phyloP scores from a whole-genome alignment of 1,140 invertebrate species.

The Drosophila nigromelanica region DNA sequence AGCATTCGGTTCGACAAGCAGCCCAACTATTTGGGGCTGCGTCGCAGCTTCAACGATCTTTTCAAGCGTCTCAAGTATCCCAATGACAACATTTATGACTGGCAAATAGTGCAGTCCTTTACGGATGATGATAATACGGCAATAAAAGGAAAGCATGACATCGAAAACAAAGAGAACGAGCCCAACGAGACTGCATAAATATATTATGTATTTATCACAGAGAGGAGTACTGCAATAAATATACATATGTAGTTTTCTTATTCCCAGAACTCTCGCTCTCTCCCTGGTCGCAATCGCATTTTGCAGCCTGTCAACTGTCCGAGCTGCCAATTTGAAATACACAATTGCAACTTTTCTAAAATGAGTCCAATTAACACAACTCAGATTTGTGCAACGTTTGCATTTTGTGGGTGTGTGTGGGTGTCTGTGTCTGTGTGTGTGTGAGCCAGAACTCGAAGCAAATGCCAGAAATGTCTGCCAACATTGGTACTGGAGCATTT shows the following conservation, averaged over 20 bases:
- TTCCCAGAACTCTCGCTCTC: neutral
- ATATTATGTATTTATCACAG: neutral
- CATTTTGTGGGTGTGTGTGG: slow-evolving; percentile 39
- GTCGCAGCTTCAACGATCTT: slow-evolving; percentile 94
- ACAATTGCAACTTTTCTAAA: slow-evolving; percentile 73
- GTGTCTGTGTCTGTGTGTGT: slow-evolving; percentile 12
- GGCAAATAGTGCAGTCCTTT: slow-evolving; percentile 94
- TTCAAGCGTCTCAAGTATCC: slow-evolving; percentile 98
- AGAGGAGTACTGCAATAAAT: slow-evolving; percentile 1
- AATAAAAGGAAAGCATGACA: neutral
- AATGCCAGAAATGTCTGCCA: slow-evolving; percentile 67
- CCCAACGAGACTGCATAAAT: neutral
- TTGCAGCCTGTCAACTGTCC: slow-evolving; percentile 44
- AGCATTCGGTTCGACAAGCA: slow-evolving; percentile 95
- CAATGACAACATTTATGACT: slow-evolving; percentile 99
- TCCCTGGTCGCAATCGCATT: slow-evolving; percentile 28
- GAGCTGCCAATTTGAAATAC: slow-evolving; percentile 72
- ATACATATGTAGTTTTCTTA: neutral
- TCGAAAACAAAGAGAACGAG: slow-evolving; percentile 86
- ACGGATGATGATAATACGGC: neutral
- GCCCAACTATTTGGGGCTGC: slow-evolving; percentile 97
- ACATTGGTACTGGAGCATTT: slow-evolving; percentile 46
- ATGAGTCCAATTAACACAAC: slow-evolving; percentile 80
- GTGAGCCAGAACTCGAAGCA: slow-evolving; percentile 16
- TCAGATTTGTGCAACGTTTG: slow-evolving; percentile 76